These are phyloP conservation scores for Aphelinus certus DNA, from an alignment of 1,140 invertebrate species.

Conservation along the genomic window DNA sequence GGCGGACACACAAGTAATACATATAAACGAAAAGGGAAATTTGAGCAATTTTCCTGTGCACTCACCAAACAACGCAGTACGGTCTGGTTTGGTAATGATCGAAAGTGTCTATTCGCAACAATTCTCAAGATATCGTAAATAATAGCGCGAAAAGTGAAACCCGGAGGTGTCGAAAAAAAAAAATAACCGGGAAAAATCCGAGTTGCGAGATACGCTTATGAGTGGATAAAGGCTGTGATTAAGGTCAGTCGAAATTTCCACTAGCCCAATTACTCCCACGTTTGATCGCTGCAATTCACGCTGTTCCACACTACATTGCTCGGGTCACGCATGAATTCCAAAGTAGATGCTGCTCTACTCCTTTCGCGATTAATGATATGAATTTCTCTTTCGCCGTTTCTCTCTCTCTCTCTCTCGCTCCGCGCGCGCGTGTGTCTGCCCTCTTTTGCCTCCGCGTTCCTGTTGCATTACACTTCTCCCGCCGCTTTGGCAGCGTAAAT, in stretches of 20 bases:
- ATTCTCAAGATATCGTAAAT: too few relatives aligned
- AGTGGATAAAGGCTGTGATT: background rate
- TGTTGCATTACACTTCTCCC: too few relatives aligned
- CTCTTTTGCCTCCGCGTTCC: too few relatives aligned
- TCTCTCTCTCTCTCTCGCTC: background rate
- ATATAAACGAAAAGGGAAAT: too few relatives aligned
- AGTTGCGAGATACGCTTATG: background rate
- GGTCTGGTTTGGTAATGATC: too few relatives aligned
- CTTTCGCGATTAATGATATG: background rate
- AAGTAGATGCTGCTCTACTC: background rate
- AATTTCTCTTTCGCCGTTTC: background rate
- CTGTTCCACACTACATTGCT: background rate
- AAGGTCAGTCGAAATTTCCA: constrained; percentile 17
- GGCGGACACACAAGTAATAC: too few relatives aligned
- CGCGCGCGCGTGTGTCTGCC: background rate
- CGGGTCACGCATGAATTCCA: background rate
- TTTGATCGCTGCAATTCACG: background rate
- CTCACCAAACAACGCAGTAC: too few relatives aligned
- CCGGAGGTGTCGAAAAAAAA: background rate
- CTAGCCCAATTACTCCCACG: background rate
- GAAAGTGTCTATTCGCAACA: too few relatives aligned
- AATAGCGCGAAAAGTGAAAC: background rate
- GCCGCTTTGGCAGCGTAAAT: too few relatives aligned
- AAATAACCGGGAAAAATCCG: background rate
- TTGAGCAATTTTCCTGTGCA: too few relatives aligned